Evolutionary conservation across 2,113 vertebrate genomes (phyloP), one percentile per base, ranked within the genome.

Genomic region (Anser cygnoides): DNA sequence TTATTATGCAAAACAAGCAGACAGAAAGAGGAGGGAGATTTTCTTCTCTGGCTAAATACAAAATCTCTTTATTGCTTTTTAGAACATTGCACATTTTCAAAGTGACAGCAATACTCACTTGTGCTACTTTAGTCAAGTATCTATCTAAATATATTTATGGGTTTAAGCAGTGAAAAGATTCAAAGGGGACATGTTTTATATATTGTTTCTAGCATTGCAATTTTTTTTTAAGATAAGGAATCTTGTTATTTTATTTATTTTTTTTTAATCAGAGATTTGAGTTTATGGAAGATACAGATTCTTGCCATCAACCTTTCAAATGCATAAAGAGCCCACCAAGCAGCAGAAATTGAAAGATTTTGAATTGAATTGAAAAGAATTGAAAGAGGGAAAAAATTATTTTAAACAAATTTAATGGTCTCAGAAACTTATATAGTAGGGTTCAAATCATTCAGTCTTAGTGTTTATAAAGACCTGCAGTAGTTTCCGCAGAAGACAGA

Each of bases 1-100:
- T 95, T 91, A 54, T 90, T 81, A 91, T 86, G 76, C 37, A 62
- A 73, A 39, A 14, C 33, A 95, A 92, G 46, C 35, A 78, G 55
- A 90, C 44, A 21, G 71, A 76, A 93, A 87, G 16, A 73, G 62
- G 23, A 86, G 20, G 21, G 31, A 26, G 33, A 68, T 88, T 84
- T 89, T 33, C 10, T 88, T 95, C 79, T 72, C n/a, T n/a, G n/a
- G 49, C 22, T 58, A 76, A 80, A 86, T 25, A 73, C 19, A 81
- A 70, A 25, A 35, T 85, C n/a, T 21, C 11, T 57, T 52, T 61
- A 31, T 28, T 70, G n/a, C 18, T 50, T 71, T 88, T 84, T 66
- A 88, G 54, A 66, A 67, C 29, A 18, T 11, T 66, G 61, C 20
- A 44, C 0, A 1, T 71, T 59, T 65, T 54, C 68, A 61, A 71